phyloP scores from a whole-genome alignment of 2,113 vertebrate species.

The Scartelaos histophorus region DNA sequence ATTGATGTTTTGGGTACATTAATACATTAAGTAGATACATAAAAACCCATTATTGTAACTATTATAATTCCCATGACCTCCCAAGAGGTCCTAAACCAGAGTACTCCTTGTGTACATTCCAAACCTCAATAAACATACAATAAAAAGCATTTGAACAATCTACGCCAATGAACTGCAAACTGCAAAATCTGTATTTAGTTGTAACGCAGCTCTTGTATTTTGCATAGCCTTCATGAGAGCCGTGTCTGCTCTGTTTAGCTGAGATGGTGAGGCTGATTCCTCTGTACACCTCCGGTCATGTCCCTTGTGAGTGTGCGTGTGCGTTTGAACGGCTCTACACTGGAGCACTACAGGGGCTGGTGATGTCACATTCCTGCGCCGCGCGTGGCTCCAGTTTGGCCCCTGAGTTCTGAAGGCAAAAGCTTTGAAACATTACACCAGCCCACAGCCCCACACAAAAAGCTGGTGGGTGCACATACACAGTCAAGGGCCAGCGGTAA shows the following conservation, averaged over 20 bases:
- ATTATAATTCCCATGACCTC: not conserved
- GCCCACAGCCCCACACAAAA: slow-evolving; percentile 45
- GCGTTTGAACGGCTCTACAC: slow-evolving; percentile 23
- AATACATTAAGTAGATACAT: no score
- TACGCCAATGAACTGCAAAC: not conserved
- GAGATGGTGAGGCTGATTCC: slow-evolving; percentile 70
- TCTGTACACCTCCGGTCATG: slow-evolving; percentile 65
- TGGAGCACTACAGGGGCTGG: slow-evolving; percentile 49
- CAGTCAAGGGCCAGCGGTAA: slow-evolving; percentile 83
- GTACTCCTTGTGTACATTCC: not conserved
- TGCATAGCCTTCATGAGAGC: slow-evolving; percentile 63
- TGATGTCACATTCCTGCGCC: slow-evolving; percentile 79
- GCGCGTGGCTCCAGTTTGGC: slow-evolving; percentile 77
- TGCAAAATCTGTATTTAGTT: slow-evolving; percentile 27
- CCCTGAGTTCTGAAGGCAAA: slow-evolving; percentile 70
- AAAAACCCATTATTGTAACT: not conserved
- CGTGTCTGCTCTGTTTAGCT: slow-evolving; percentile 63
- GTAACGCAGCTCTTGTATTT: slow-evolving; percentile 53
- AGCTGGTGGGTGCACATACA: slow-evolving; percentile 46
- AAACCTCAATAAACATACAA: not conserved
- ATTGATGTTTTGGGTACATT: not conserved
- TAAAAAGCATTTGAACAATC: no score
- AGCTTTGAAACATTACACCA: slow-evolving; percentile 82
- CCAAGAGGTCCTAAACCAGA: not conserved
- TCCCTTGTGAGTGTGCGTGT: slow-evolving; percentile 57